Evolutionary conservation across 2,888 invertebrate species (phyloP), one percentile per base, ranked within the genome.

Genomic region (Lasioglossum morio): DNA sequence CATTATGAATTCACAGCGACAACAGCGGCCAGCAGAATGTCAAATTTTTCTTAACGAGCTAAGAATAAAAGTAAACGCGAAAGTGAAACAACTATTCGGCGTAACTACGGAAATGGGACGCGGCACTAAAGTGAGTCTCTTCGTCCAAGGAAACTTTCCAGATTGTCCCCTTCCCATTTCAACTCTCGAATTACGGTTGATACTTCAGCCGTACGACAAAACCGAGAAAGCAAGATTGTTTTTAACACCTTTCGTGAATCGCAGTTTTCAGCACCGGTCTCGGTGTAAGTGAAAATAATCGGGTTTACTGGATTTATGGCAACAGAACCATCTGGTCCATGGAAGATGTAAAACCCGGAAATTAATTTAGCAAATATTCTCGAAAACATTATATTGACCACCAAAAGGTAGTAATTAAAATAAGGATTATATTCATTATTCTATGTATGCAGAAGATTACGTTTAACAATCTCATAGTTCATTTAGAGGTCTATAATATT

Each of bases 141-240:
- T 30, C 72, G 48, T 48, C 40, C 40, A 75, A 48, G 37, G n/a
- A 77, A 88, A 86, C 77, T 86, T 89, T 83, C 63, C 66, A 80
- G 73, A 79, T 80, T 76, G 69, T 76, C 53, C 53, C 30, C 57
- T 80, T 53, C 60, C 72, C 79, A 43, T 70, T 57, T 53, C n/a
- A 72, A 81, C 66, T n/a, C 19, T 69, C 43, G 75, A 89, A 89
- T 89, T 87, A 84, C 53, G 86, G 66, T 30, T 82, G 72, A 87
- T 63, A 75, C 81, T 80, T 80, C 81, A 78, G 75, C 83, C 72
- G 82, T 82, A 79, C 81, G 82, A 79, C 63, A 75, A 75, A 81
- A 82, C 63, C 77, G 69, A 40, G 69, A 57, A 63, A 79, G 30
- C n/a, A 60, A 76, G 43, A 73, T 23, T 37, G 37, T 37, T 34